Conservation (phyloP, 2,797 vertebrate species). For the Ceyx erithaca region DNA sequence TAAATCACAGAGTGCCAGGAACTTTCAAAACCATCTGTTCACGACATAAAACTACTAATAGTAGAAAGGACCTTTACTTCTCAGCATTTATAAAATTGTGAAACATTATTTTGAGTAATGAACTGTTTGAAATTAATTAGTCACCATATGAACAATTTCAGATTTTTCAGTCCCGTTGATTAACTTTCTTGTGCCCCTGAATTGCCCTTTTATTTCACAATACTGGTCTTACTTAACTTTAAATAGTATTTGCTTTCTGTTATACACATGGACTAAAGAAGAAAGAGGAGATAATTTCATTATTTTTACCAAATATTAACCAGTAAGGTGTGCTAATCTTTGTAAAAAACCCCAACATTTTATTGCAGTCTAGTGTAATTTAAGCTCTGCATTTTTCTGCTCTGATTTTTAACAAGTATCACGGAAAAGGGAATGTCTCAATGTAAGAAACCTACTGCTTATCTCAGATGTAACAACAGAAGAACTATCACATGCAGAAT, state of each 20-base stretch:
- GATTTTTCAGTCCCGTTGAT: not conserved
- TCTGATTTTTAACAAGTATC: not conserved
- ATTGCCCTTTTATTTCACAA: not conserved
- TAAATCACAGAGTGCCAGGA: not conserved
- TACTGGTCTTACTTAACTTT: not conserved
- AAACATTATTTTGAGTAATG: not conserved
- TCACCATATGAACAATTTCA: not conserved
- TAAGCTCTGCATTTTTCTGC: not conserved
- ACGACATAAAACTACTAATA: not conserved
- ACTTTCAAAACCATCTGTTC: slow-evolving; percentile 4
- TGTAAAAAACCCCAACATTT: not conserved
- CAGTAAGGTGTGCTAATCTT: not conserved
- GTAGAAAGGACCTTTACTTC: not conserved
- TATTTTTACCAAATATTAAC: not conserved
- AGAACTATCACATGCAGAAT: not conserved
- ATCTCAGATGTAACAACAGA: not conserved
- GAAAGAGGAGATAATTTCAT: not conserved
- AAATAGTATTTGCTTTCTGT: not conserved
- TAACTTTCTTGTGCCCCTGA: not conserved
- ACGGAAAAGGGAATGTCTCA: not conserved
- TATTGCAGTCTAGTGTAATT: not conserved
- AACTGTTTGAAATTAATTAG: not conserved
- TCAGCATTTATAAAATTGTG: not conserved
- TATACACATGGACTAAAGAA: not conserved
- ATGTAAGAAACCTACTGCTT: not conserved